Evolutionary conservation across 1,140 invertebrate genomes (phyloP).

Genomic region (Pristionchus pacificus): DNA sequence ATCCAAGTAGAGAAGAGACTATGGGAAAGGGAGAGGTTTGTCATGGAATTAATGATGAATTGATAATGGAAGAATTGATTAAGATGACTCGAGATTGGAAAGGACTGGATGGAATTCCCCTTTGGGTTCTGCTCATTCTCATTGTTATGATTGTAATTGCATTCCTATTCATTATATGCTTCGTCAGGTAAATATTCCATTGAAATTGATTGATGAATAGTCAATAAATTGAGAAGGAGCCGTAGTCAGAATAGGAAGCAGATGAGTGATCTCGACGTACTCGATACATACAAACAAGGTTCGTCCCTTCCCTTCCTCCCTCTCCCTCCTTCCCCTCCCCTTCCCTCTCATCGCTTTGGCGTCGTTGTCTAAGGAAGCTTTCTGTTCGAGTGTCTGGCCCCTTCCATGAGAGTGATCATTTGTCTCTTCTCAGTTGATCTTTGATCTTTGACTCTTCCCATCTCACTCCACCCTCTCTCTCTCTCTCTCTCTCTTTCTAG

Average conservation of each 20-base stretch:
- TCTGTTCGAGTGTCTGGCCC: not conserved
- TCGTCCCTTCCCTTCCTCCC: not conserved
- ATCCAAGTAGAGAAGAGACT: not conserved
- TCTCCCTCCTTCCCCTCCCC: not conserved
- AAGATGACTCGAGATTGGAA: not conserved
- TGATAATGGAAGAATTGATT: not conserved
- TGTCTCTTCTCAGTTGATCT: not conserved
- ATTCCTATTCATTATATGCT: constrained; percentile 7
- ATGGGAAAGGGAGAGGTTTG: not conserved
- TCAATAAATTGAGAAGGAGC: not conserved
- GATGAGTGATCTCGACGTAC: constrained; percentile 51
- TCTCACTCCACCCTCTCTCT: not conserved
- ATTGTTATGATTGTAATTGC: constrained; percentile 31
- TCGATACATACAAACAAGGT: constrained; percentile 57
- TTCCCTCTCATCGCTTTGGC: not conserved
- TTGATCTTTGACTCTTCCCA: not conserved
- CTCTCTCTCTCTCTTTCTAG: not conserved
- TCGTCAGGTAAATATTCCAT: not conserved
- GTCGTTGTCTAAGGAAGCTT: not conserved
- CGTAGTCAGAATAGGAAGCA: constrained; percentile 47
- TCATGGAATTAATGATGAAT: too few species aligned
- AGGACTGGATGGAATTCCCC: constrained; percentile 1
- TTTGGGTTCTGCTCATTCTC: constrained; percentile 20
- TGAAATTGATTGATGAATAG: not conserved
- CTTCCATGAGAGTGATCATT: not conserved